Percentiles rank a stretch among this genome's conserved stretches.
Conservation (phyloP, 2,888 invertebrate species). For the Hypercompe scribonia region DNA sequence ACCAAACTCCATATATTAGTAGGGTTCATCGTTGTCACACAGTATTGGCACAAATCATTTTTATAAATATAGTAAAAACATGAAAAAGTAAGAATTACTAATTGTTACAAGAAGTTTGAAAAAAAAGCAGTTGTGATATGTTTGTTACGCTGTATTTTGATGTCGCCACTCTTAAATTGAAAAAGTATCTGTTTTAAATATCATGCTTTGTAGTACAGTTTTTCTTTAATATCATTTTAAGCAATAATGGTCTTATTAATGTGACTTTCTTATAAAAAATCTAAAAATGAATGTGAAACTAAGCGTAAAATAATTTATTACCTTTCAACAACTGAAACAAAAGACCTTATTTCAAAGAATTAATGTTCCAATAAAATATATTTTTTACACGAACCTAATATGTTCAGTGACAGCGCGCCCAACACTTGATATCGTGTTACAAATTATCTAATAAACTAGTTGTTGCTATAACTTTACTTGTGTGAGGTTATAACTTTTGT, state of each 20-base stretch:
- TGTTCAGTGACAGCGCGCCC: slow-evolving; percentile 36
- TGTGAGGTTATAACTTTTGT: neutral
- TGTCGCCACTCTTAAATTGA: too few species aligned
- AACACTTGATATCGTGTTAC: slow-evolving; percentile 64
- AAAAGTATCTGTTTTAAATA: neutral
- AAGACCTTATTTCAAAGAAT: slow-evolving; percentile 47
- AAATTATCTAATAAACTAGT: slow-evolving; percentile 38
- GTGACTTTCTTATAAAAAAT: neutral
- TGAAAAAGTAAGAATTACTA: too few species aligned
- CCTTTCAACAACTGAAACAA: slow-evolving; percentile 43
- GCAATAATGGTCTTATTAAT: neutral
- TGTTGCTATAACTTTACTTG: neutral
- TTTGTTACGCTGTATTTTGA: too few species aligned
- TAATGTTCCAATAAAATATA: slow-evolving; percentile 63
- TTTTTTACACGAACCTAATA: slow-evolving; percentile 45
- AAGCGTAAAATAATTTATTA: slow-evolving; percentile 15
- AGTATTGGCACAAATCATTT: too few species aligned
- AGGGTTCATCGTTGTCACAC: too few species aligned
- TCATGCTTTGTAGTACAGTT: neutral
- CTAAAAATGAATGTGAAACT: neutral
- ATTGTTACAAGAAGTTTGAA: too few species aligned
- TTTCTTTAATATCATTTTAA: neutral
- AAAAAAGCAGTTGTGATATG: too few species aligned
- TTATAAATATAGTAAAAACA: too few species aligned
- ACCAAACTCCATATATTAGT: too few species aligned